These are phyloP conservation scores for Baryphthengus martii DNA, from an alignment of 2,113 vertebrate genomes.

Conservation along the genomic window DNA sequence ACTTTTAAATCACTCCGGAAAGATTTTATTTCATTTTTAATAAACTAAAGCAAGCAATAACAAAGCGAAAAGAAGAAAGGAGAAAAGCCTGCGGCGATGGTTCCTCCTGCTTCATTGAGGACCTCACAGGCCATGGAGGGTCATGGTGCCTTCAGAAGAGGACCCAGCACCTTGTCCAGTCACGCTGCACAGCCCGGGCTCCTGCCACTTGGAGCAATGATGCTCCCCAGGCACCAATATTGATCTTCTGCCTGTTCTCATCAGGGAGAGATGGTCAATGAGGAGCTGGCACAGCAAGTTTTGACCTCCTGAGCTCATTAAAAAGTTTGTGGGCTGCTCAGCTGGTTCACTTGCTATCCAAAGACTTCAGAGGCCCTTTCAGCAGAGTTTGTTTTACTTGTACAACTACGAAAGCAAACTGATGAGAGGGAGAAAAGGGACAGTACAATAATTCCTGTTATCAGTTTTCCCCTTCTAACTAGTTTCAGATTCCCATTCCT, in stretches of 20 bases:
- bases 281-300: background rate
- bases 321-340: background rate
- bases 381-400: background rate
- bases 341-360: background rate
- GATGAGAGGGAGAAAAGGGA: background rate
- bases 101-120: background rate
- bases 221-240: background rate
- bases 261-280: rapidly evolving
- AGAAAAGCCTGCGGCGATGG: rapidly evolving
- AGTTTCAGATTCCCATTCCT: background rate
- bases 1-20: background rate
- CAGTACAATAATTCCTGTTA: background rate
- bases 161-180: rapidly evolving
- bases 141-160: background rate
- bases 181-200: rapidly evolving
- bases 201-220: rapidly evolving
- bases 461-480: background rate
- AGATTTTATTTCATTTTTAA: background rate
- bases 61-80: too few relatives aligned
- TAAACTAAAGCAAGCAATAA: background rate
- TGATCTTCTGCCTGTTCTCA: background rate
- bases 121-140: background rate
- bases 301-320: background rate
- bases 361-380: background rate
- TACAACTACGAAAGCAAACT: rapidly evolving